Evolutionary conservation across 2,113 vertebrate species (phyloP).

Genomic region (Plecturocebus donacophilus): DNA sequence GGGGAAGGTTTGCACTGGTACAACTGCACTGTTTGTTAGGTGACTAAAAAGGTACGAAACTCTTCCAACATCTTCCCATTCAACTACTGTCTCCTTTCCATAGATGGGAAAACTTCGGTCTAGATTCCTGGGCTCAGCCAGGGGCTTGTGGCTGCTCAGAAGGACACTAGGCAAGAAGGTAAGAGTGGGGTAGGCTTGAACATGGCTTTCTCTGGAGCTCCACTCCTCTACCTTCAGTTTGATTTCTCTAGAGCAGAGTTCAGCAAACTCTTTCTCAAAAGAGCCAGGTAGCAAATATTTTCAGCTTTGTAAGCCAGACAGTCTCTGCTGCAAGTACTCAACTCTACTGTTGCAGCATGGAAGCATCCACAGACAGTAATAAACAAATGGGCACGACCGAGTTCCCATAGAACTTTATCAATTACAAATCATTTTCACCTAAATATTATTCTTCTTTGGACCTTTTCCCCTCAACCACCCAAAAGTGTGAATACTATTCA

Average conservation of each 20-base stretch:
- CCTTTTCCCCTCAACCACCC: not conserved
- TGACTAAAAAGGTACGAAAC: not conserved
- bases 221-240: not conserved
- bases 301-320: slow-evolving; percentile 8
- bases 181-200: not conserved
- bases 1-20: not conserved
- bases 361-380: not conserved
- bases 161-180: not conserved
- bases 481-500: not conserved
- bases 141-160: not conserved
- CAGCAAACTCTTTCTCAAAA: not conserved
- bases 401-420: not conserved
- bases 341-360: not conserved
- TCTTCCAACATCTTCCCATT: not conserved
- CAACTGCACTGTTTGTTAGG: not conserved
- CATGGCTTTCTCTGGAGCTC: not conserved
- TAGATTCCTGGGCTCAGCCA: not conserved
- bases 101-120: not conserved
- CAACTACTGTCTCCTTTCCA: not conserved
- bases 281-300: not conserved
- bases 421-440: not conserved
- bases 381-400: not conserved
- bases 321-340: not conserved
- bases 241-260: not conserved
- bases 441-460: not conserved